These are phyloP conservation scores for Mormoops blainvillei DNA, from an alignment of 2,113 vertebrate genomes.

Conservation along the genomic window DNA sequence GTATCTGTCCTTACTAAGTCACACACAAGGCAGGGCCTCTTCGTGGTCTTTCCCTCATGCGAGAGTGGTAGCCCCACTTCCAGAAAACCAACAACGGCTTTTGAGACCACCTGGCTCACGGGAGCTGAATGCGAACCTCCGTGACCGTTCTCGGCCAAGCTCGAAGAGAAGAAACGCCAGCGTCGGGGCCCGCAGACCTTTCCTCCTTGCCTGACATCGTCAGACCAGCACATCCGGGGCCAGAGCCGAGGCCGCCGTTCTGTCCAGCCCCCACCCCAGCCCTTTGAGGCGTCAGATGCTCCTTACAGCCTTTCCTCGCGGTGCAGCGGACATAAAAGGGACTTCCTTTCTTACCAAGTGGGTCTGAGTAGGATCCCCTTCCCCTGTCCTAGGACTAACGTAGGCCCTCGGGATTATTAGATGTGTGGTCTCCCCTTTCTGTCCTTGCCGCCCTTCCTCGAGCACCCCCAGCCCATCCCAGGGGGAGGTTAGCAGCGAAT, in stretches of 20 bases:
- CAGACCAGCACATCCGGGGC: fast-evolving
- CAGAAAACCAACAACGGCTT: no score
- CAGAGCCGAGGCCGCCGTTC: no score
- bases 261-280: no score
- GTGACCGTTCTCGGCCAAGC: not conserved
- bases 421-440: not conserved
- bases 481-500: not conserved
- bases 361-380: not conserved
- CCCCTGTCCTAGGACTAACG: not conserved
- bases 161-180: not conserved
- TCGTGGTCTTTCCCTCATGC: no score
- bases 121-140: not conserved
- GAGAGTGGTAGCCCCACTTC: no score
- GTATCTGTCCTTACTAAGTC: not conserved
- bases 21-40: not conserved
- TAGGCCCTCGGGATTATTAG: no score
- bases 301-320: fast-evolving
- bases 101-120: not conserved
- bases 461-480: fast-evolving
- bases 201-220: no score
- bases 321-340: not conserved
- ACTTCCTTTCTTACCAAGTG: not conserved
- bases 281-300: not conserved
- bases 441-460: no score
- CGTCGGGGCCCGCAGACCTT: no score